These are phyloP conservation scores for Phyllopteryx taeniolatus DNA, from an alignment of 2,113 vertebrate species.

Conservation along the genomic window DNA sequence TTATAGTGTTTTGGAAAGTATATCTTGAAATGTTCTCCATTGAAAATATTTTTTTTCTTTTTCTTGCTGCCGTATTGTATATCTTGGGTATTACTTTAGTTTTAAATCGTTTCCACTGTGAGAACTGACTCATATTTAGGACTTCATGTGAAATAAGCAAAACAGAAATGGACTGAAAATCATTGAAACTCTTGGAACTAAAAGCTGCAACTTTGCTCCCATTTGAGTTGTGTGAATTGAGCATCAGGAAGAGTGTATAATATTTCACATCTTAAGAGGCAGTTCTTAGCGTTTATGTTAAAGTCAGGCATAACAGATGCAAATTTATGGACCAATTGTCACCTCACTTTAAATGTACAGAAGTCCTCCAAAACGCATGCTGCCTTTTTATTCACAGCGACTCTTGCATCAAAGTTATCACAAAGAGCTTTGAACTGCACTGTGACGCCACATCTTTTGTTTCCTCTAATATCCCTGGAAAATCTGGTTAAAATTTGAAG, in stretches of 20 bases:
- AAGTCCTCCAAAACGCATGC: slow-evolving; percentile 46
- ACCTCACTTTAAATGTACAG: slow-evolving; percentile 59
- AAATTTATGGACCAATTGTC: slow-evolving; percentile 61
- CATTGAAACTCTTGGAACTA: not conserved
- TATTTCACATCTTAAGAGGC: slow-evolving; percentile 46
- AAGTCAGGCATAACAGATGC: slow-evolving; percentile 57
- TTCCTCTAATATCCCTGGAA: slow-evolving; percentile 71
- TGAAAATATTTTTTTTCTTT: not conserved
- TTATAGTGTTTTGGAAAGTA: not conserved
- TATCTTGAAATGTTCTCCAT: not conserved
- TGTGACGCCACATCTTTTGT: slow-evolving; percentile 59
- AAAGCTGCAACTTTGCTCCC: slow-evolving; percentile 23
- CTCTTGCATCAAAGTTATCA: slow-evolving; percentile 59
- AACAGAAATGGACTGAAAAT: slow-evolving; percentile 13
- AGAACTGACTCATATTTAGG: not conserved
- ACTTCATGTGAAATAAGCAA: slow-evolving; percentile 1
- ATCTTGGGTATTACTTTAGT: not conserved
- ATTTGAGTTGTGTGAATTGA: slow-evolving; percentile 12
- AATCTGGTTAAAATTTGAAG: slow-evolving; percentile 70
- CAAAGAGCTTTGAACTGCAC: slow-evolving; percentile 47
- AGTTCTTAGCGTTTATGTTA: slow-evolving; percentile 48
- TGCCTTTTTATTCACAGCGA: slow-evolving; percentile 25
- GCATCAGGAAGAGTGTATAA: slow-evolving; percentile 10
- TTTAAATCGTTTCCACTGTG: not conserved
- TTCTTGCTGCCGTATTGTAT: not conserved